Percentiles rank a stretch among this genome's conserved stretches.
These are phyloP conservation scores for zebrafish (Danio rerio) DNA, from an alignment of 2,113 vertebrate species.

Conservation along the genomic window GRCz12tu NC_133184.1:45734001-45734500, in stretches of 20 bases:
- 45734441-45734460: constrained; percentile 51
- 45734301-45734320: constrained; percentile 45
- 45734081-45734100: too few relatives aligned
- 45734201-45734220: not conserved
- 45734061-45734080: too few relatives aligned
- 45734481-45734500: constrained; percentile 41
- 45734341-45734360: constrained; percentile 49
- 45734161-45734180: too few relatives aligned
- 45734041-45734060: too few relatives aligned
- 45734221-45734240: not conserved
- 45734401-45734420: constrained; percentile 28
- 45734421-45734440: constrained; percentile 48
- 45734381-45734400: not conserved
- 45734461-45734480: constrained; percentile 21
- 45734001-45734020: too few relatives aligned
- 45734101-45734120: too few relatives aligned
- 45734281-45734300: not conserved
- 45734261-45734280: not conserved
- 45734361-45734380: not conserved
- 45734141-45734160: too few relatives aligned
- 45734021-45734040: too few relatives aligned
- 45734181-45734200: too few relatives aligned
- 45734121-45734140: too few relatives aligned
- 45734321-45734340: constrained; percentile 54
- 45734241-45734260: not conserved